These are phyloP conservation scores for Zeus faber DNA, from an alignment of 2,113 vertebrate genomes.

Conservation along the genomic window DNA sequence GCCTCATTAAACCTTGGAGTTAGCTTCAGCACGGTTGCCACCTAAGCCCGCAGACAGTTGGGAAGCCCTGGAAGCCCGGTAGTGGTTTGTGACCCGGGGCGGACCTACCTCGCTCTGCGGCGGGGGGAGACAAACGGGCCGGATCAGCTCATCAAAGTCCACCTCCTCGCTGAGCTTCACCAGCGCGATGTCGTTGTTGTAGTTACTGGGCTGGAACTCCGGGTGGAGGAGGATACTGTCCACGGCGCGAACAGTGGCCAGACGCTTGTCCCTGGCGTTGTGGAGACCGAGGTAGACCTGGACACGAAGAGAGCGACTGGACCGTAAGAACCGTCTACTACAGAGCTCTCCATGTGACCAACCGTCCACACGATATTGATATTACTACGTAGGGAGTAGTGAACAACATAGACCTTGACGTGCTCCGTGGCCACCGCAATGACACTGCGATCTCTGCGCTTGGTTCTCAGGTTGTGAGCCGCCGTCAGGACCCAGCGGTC, in stretches of 20 bases:
- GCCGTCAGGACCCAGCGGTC: constrained; percentile 91
- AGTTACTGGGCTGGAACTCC: constrained; percentile 87
- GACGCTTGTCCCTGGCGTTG: constrained; percentile 73
- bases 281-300: constrained; percentile 86
- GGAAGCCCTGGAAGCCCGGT: too few relatives aligned
- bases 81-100: background rate
- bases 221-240: constrained; percentile 85
- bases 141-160: constrained; percentile 70
- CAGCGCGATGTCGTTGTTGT: constrained; percentile 92
- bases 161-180: constrained; percentile 81
- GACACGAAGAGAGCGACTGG: background rate
- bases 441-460: constrained; percentile 82
- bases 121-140: constrained; percentile 87
- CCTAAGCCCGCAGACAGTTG: too few relatives aligned
- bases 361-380: background rate
- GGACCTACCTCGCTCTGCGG: constrained; percentile 48
- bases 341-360: too few relatives aligned
- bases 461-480: constrained; percentile 88
- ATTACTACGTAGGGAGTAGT: background rate
- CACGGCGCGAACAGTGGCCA: constrained; percentile 76
- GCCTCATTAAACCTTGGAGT: too few relatives aligned
- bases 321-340: too few relatives aligned
- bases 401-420: constrained; percentile 76
- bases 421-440: constrained; percentile 84
- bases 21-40: too few relatives aligned